Conservation (phyloP, 2,888 invertebrate genomes). For the Acanthopleura granulata region DNA sequence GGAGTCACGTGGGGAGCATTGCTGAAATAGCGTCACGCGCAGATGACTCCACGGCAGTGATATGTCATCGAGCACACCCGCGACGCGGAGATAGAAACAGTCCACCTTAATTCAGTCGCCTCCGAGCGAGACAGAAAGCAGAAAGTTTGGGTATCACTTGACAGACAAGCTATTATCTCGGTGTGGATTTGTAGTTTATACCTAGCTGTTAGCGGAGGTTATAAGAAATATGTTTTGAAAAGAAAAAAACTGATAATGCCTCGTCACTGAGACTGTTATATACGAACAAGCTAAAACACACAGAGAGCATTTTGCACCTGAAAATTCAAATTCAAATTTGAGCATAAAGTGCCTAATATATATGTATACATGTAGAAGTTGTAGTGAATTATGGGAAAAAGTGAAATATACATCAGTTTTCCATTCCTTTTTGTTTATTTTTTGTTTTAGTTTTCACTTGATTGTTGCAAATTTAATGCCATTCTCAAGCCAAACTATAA, state of each 20-base stretch:
- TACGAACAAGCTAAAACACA: too few relatives aligned
- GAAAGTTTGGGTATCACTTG: not conserved
- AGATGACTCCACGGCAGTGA: not conserved
- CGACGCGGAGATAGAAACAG: not conserved
- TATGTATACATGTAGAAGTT: too few relatives aligned
- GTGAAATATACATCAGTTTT: too few relatives aligned
- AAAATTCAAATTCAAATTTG: too few relatives aligned
- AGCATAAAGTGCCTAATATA: too few relatives aligned
- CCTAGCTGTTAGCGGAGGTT: not conserved
- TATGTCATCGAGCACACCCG: not conserved
- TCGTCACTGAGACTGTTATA: too few relatives aligned
- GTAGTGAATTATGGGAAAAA: too few relatives aligned
- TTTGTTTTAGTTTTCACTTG: too few relatives aligned
- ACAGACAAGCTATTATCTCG: not conserved
- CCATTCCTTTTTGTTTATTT: too few relatives aligned
- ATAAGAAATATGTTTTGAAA: not conserved
- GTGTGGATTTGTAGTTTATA: not conserved
- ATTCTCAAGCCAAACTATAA: too few relatives aligned
- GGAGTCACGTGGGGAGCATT: not conserved
- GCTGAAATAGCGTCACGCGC: slow-evolving; percentile 5
- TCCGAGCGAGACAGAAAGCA: not conserved
- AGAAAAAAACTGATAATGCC: not conserved
- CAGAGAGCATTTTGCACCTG: too few relatives aligned
- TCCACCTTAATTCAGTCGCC: not conserved
- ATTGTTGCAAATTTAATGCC: too few relatives aligned